Evolutionary conservation across 1,140 invertebrate genomes (phyloP), one percentile per base, ranked within the genome.

Genomic region (Latrodectus geometricus): DNA sequence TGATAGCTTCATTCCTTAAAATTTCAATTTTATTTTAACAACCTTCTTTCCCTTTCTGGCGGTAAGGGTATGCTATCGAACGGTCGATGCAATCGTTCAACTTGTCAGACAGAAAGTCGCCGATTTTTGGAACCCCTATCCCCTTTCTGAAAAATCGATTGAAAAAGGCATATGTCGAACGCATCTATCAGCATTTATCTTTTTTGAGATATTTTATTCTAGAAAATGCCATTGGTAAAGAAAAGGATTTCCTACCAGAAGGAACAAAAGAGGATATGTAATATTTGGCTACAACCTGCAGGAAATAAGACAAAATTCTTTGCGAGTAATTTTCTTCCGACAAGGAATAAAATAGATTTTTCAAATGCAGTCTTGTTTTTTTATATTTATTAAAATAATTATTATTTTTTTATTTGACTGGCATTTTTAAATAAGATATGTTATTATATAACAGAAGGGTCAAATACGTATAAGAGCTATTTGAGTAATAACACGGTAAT

Each of bases 141-240:
- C 69, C 21, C 61, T 48, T 74, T 15, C 23, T 49, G 50, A 81
- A 35, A 69, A 69, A 83, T 83, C 80, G 80, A 83, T 83, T 74
- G 70, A 17, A 74, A 21, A 83, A 74, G 80, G 80, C 80, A 83
- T 83, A 83, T 83, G 80, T 83, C 80, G 80, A 83, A 83, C 80
- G 52, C 23, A 83, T 83, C 80, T 83, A 83, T 83, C 80, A 74
- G 80, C 70, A 74, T 83, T 83, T 83, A 74, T 73, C 70, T 83
- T 83, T 81, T 23, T 61, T 70, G 66, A 54, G 23, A 81, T 81
- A 68, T 68, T 78, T 78, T 78, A 21, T 68, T 48, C 15, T 48
- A 8, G 20, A 54, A 70, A 70, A 80, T 21, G 68, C 20, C 15
- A 70, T 15, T 21, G 21, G 78, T 23, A 35, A 79, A 66, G 76